A percentile compares a stretch with the other conserved stretches of the same genome.
Conservation (phyloP, 2,113 vertebrate species). For the Dromiciops gliroides region DNA sequence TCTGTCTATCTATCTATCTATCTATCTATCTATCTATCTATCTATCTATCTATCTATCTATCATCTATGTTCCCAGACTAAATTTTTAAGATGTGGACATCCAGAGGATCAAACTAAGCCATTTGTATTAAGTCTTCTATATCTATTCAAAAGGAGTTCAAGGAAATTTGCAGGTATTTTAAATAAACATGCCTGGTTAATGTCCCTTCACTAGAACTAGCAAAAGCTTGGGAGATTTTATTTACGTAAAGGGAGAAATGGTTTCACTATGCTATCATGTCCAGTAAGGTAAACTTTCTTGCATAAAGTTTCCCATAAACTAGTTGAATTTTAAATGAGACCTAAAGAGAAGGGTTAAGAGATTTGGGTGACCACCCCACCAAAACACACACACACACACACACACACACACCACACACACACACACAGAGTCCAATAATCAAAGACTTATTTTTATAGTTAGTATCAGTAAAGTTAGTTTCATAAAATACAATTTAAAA, state of each 20-base stretch:
- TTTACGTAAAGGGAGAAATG: conserved; percentile 53
- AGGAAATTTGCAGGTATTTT: conserved; percentile 74
- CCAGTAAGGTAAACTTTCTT: conserved; percentile 51
- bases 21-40: conserved; percentile 11
- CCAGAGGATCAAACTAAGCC: conserved; percentile 66
- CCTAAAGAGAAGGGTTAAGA: not conserved
- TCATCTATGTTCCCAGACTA: not conserved
- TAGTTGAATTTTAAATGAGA: conserved; percentile 12
- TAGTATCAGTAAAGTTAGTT: not conserved
- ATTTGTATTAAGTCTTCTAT: conserved; percentile 71
- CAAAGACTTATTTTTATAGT: not conserved
- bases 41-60: not conserved
- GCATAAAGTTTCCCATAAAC: conserved; percentile 57
- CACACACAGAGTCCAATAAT: not conserved
- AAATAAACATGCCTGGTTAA: conserved; percentile 73
- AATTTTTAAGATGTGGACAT: conserved; percentile 44
- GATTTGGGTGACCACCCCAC: not conserved
- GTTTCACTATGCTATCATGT: conserved; percentile 44
- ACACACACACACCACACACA: not conserved
- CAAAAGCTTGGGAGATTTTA: conserved; percentile 46
- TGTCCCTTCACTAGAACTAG: conserved; percentile 59
- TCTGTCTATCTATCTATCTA: not conserved
- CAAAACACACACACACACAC: too few species aligned
- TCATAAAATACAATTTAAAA: not conserved
- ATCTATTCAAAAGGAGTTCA: conserved; percentile 70